Conservation (phyloP, 2,113 vertebrate species). For the Ia io region DNA sequence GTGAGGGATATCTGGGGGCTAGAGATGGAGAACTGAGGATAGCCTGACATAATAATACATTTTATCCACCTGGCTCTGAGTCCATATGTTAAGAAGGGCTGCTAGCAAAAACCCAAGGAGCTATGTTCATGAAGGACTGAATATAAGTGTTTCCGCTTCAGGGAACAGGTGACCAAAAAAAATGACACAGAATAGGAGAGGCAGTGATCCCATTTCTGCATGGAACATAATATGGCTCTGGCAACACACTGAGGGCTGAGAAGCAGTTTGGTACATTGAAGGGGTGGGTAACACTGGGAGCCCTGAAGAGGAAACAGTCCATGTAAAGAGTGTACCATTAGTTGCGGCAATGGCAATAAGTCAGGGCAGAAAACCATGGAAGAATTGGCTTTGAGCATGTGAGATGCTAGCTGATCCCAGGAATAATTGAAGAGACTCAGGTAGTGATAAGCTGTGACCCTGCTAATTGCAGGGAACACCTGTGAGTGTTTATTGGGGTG, state of each 20-base stretch:
- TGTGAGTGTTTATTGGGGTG: background rate
- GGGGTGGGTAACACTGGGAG: background rate
- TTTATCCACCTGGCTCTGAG: background rate
- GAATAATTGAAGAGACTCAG: background rate
- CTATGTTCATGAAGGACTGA: background rate
- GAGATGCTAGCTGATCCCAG: background rate
- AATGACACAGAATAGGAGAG: background rate
- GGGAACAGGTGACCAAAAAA: background rate
- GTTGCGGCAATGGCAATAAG: background rate
- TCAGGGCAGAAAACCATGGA: background rate
- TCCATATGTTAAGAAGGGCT: background rate
- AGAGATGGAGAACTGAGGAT: background rate
- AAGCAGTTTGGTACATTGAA: background rate
- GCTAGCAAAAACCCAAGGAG: background rate
- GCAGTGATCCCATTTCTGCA: background rate
- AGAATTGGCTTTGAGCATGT: background rate
- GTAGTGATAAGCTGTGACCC: background rate
- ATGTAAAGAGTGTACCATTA: background rate
- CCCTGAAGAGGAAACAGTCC: background rate
- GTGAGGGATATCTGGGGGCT: background rate
- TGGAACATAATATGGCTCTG: background rate
- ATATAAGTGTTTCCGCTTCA: background rate
- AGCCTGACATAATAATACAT: background rate
- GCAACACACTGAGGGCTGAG: background rate
- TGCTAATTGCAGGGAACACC: background rate